A percentile compares a stretch with the other conserved stretches of the same genome.
phyloP scores from a whole-genome alignment of 2,797 vertebrate genomes.

The Luscinia luscinia region DNA sequence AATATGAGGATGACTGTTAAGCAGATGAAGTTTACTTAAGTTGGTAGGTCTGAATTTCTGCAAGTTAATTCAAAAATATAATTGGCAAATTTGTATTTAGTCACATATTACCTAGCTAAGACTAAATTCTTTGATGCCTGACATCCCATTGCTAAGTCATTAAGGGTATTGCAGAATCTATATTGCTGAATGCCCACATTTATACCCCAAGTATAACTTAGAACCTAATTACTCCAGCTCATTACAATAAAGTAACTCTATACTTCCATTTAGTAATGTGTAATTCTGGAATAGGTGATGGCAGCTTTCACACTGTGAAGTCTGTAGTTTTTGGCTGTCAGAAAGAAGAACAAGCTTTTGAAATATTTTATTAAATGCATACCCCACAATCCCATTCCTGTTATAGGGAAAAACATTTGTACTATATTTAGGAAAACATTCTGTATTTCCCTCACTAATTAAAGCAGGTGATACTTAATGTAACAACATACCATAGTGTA shows the following conservation, averaged over 20 bases:
- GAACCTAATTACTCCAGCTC: background rate
- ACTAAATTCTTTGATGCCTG: background rate
- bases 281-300: background rate
- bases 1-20: background rate
- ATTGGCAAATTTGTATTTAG: background rate
- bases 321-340: background rate
- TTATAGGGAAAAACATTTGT: background rate
- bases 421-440: background rate
- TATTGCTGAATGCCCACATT: background rate
- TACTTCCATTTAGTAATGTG: background rate
- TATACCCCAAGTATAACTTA: background rate
- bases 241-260: background rate
- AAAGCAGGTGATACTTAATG: background rate
- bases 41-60: background rate
- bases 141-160: background rate
- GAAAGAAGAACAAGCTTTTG: background rate
- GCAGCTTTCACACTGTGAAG: background rate
- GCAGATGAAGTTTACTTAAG: background rate
- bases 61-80: background rate
- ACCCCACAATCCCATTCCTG: background rate
- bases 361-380: background rate
- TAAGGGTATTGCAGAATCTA: background rate
- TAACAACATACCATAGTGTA: conserved; percentile 92
- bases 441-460: background rate
- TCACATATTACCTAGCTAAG: background rate